A percentile compares a stretch with the other conserved stretches of the same genome.
Evolutionary conservation across 2,888 invertebrate genomes (phyloP).

Genomic region (Xanthorhoe designata): DNA sequence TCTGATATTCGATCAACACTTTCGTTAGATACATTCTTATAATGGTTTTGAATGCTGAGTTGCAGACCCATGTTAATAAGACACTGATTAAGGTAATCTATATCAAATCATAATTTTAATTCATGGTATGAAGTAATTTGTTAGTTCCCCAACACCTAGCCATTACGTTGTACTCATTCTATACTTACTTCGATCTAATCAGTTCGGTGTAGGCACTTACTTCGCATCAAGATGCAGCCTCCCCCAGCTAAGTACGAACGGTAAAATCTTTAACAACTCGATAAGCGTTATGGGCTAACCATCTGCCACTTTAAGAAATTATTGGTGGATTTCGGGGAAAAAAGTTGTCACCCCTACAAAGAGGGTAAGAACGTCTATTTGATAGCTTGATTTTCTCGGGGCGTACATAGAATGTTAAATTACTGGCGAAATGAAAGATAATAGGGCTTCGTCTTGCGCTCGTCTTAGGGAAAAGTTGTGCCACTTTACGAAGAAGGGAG

Average conservation of each 20-base stretch:
- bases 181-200: slow-evolving; percentile 20
- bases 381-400: slow-evolving; percentile 80
- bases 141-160: not conserved
- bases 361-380: slow-evolving; percentile 76
- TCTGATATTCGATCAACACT: not conserved
- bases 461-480: slow-evolving; percentile 61
- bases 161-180: slow-evolving; percentile 15
- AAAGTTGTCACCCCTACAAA: slow-evolving; percentile 78
- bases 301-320: slow-evolving; percentile 84
- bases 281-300: slow-evolving; percentile 82
- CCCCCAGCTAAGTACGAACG: slow-evolving; percentile 36
- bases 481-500: slow-evolving; percentile 56
- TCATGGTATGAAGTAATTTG: not conserved
- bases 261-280: slow-evolving; percentile 74
- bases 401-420: slow-evolving; percentile 83
- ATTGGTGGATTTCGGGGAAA: slow-evolving; percentile 79
- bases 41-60: no score
- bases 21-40: no score
- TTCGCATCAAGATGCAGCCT: slow-evolving; percentile 29
- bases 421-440: slow-evolving; percentile 84
- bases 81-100: no score
- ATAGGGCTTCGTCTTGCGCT: slow-evolving; percentile 76
- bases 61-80: not conserved
- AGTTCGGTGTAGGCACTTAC: slow-evolving; percentile 15
- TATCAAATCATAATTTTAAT: not conserved